Evolutionary conservation across 2,888 invertebrate species (phyloP).

Genomic region (Ctenicera cuprea): DNA sequence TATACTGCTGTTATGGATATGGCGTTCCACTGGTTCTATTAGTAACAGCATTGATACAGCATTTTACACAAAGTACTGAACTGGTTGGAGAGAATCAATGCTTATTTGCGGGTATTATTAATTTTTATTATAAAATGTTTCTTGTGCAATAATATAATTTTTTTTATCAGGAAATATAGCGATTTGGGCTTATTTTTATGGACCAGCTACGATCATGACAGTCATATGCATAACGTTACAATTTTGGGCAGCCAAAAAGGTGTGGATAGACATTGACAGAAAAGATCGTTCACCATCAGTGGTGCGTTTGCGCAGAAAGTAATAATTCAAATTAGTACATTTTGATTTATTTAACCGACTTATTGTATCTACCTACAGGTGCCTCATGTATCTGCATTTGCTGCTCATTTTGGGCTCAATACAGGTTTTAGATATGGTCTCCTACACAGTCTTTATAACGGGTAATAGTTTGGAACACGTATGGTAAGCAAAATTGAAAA

Average conservation of each 20-base stretch:
- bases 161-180: conserved; percentile 62
- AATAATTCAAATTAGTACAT: not conserved
- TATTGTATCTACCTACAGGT: not conserved
- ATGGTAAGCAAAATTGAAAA: conserved; percentile 2
- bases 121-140: conserved; percentile 64
- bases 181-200: conserved; percentile 81
- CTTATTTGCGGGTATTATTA: conserved; percentile 78
- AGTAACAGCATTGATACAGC: conserved; percentile 73
- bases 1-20: conserved; percentile 78
- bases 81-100: conserved; percentile 76
- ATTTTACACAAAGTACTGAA: conserved; percentile 75
- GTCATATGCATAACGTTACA: conserved; percentile 76
- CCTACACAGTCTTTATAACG: not conserved
- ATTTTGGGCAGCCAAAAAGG: conserved; percentile 74
- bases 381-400: not conserved
- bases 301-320: conserved; percentile 32
- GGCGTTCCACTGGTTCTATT: conserved; percentile 76
- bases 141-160: not conserved
- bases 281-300: conserved; percentile 65
- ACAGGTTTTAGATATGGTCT: conserved; percentile 4
- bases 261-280: conserved; percentile 76
- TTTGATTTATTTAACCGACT: too few relatives aligned
- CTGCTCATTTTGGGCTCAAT: not conserved
- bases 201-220: conserved; percentile 78
- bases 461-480: not conserved